Conservation (phyloP, 2,797 vertebrate genomes). For the Enteromius thamalakanensis region DNA sequence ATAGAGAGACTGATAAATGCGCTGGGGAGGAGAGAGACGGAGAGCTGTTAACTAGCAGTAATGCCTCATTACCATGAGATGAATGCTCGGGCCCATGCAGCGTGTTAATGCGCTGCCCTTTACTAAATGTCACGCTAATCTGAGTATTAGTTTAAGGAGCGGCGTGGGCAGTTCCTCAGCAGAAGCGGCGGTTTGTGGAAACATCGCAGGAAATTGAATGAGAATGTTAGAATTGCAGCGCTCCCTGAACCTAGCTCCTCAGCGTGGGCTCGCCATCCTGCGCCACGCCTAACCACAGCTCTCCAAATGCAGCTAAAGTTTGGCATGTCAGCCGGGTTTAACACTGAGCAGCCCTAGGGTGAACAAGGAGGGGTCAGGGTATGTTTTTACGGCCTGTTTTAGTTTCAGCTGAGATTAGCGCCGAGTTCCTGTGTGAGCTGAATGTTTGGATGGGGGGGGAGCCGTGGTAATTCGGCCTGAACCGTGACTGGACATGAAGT, state of each 20-base stretch:
- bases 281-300: slow-evolving; percentile 52
- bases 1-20: slow-evolving; percentile 11
- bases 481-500: neutral
- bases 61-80: slow-evolving; percentile 85
- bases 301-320: slow-evolving; percentile 49
- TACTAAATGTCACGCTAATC: slow-evolving; percentile 89
- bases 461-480: slow-evolving; percentile 17
- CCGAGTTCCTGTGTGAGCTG: slow-evolving; percentile 32
- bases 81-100: slow-evolving; percentile 75
- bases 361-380: slow-evolving; percentile 32
- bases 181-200: slow-evolving; percentile 55
- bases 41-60: slow-evolving; percentile 67
- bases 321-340: slow-evolving; percentile 47
- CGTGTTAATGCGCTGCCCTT: slow-evolving; percentile 88
- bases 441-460: slow-evolving; percentile 12
- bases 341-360: slow-evolving; percentile 19
- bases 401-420: slow-evolving; percentile 43
- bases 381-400: slow-evolving; percentile 57
- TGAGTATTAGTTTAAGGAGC: slow-evolving; percentile 87
- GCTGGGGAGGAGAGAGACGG: slow-evolving; percentile 8
- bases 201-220: slow-evolving; percentile 67
- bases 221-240: slow-evolving; percentile 50
- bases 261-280: slow-evolving; percentile 27
- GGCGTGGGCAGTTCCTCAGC: slow-evolving; percentile 74
- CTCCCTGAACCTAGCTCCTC: slow-evolving; percentile 30